A percentile compares a stretch with the other conserved stretches of the same genome.
Conservation (phyloP, 53 echinoderm and acorn worm species). For the Luidia sarsii region DNA sequence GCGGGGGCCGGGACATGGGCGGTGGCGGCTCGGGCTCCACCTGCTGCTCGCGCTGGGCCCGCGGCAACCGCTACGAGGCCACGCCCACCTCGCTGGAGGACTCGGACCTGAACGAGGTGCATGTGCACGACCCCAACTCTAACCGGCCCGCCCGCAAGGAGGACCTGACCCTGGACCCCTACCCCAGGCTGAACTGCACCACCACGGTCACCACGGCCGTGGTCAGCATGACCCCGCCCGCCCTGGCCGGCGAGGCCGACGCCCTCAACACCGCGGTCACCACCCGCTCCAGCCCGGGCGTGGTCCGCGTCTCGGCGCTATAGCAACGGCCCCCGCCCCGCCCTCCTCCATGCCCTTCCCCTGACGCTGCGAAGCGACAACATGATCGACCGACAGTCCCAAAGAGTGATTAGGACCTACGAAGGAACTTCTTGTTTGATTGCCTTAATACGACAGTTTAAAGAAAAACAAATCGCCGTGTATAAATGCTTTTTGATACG, state of each 20-base stretch:
- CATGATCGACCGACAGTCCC: no score
- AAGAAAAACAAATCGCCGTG: slow-evolving; percentile 30
- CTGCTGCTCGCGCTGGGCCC: slow-evolving; percentile 81
- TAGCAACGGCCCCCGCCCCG: slow-evolving; percentile 58
- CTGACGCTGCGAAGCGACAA: not conserved
- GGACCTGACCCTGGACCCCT: slow-evolving; percentile 64
- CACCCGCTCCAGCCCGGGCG: slow-evolving; percentile 62
- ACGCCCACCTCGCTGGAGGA: slow-evolving; percentile 80
- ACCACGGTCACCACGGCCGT: slow-evolving; percentile 78
- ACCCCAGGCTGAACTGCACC: slow-evolving; percentile 78
- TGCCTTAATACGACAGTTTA: slow-evolving; percentile 42
- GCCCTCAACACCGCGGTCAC: slow-evolving; percentile 71
- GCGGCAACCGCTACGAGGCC: slow-evolving; percentile 78
- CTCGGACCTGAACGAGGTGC: slow-evolving; percentile 82
- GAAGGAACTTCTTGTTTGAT: slow-evolving; percentile 29
- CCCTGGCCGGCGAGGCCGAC: slow-evolving; percentile 59
- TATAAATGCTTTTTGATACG: slow-evolving; percentile 41
- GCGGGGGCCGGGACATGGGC: no score
- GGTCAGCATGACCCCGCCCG: slow-evolving; percentile 69
- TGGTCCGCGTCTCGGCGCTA: slow-evolving; percentile 94
- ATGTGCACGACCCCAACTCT: slow-evolving; percentile 68
- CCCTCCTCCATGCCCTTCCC: not conserved
- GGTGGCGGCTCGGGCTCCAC: no score
- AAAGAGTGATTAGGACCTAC: not conserved
- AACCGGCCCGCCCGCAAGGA: slow-evolving; percentile 49